A percentile compares a stretch with the other conserved stretches of the same genome.
These are phyloP conservation scores for Cryptoleucopteryx plumbea DNA, from an alignment of 2,113 vertebrate genomes.

Conservation along the genomic window DNA sequence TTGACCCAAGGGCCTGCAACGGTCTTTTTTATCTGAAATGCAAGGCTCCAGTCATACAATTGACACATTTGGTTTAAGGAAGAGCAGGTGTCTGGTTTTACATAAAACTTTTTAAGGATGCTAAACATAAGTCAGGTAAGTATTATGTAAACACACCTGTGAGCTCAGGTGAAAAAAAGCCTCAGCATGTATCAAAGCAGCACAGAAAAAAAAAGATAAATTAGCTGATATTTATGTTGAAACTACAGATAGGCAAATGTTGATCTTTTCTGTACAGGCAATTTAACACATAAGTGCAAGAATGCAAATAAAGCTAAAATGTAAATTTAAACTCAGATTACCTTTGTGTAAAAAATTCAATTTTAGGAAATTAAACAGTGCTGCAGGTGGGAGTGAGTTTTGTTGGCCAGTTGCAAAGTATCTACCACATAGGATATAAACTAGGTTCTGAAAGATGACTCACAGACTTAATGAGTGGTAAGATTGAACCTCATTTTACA, in stretches of 20 bases:
- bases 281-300: not conserved
- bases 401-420: not conserved
- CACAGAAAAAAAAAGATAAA: not conserved
- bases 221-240: not conserved
- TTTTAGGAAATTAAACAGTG: not conserved
- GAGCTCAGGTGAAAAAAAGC: not conserved
- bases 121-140: not conserved
- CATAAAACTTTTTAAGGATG: not conserved
- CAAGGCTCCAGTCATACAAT: not conserved
- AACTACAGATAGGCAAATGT: not conserved
- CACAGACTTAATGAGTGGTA: not conserved
- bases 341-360: not conserved
- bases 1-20: not conserved
- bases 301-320: not conserved
- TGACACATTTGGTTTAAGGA: not conserved
- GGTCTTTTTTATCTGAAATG: not conserved
- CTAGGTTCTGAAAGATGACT: not conserved
- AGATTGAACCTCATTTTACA: not conserved
- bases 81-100: not conserved
- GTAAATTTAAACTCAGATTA: not conserved
- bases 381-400: not conserved
- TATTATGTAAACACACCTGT: conserved; percentile 18
- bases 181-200: not conserved
- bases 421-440: not conserved
- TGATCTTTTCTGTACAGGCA: not conserved